Evolutionary conservation across 2,113 vertebrate species (phyloP), one percentile per base, ranked within the genome.

Genomic region (Nerophis ophidion): DNA sequence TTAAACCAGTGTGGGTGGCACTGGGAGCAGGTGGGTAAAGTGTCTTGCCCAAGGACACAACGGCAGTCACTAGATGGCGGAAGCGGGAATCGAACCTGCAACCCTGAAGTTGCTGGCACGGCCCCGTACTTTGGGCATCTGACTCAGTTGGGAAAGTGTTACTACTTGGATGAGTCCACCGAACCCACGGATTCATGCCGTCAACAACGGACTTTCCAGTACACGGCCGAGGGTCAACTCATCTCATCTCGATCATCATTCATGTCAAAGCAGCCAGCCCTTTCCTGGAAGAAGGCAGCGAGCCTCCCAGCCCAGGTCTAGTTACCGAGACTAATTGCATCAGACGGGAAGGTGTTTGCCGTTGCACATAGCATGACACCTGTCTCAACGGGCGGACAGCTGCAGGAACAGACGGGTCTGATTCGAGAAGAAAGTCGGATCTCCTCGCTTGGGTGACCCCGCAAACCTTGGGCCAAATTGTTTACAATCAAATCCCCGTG

Each of bases 401-500:
- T 89, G 89, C 79, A 75, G 61, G 71, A 86, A 86, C 86, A 89
- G 88, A 86, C 76, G 85, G 90, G 70, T 46, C 34, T 13, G 63
- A 77, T 80, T 81, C 72, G 79, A 81, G 75, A 82, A 84, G 79
- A 70, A 74, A 84, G 77, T 71, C 60, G 63, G 70, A 71, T 76
- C 65, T 74, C 58, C 67, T 80, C 66, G 82, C 70, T 80, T 72
- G 80, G 81, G 48, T 84, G 86, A 90, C 82, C 86, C 80, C 61
- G 7, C 52, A 51, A 74, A 87, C 78, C 79, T 74, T 70, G 66
- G 78, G 87, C 84, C 87, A 89, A 88, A 90, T 90, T 88, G 90
- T 90, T 91, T 90, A 89, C 87, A 89, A 88, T 89, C 84, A 87
- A 83, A 82, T 74, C 76, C 16, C 69, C 74, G 59, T 81, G 80